These are phyloP conservation scores for Amphimedon queenslandica DNA, from an alignment of 37 sponge, comb jelly and placozoan species.

Conservation along the genomic window DNA sequence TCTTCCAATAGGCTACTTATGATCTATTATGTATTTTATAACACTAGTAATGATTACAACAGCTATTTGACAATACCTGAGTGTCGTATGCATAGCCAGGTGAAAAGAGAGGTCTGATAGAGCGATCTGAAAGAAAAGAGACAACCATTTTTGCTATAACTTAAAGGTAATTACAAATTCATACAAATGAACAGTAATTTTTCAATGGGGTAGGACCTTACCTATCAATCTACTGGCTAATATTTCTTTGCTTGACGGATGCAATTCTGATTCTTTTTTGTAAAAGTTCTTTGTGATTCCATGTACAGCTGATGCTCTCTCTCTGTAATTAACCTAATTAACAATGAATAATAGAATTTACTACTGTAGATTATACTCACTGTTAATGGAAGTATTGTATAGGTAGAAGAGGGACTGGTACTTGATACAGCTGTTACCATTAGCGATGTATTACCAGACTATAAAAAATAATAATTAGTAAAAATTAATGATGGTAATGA, in stretches of 20 bases:
- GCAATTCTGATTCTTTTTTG: constrained; percentile 50
- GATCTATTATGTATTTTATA: constrained; percentile 51
- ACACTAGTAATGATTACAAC: too few species aligned
- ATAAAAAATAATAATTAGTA: too few species aligned
- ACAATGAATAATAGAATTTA: too few species aligned
- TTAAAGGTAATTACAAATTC: too few species aligned
- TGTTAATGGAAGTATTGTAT: neutral
- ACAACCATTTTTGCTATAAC: too few species aligned
- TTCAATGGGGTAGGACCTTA: constrained; percentile 8
- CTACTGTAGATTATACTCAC: neutral
- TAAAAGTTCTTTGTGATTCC: constrained; percentile 61
- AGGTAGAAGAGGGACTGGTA: neutral
- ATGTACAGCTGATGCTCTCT: constrained; percentile 56
- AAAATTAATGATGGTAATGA: too few species aligned
- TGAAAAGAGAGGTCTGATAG: constrained; percentile 49
- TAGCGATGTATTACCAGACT: constrained; percentile 55
- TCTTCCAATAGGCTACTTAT: constrained; percentile 55
- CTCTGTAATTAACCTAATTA: constrained; percentile 82
- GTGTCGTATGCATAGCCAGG: constrained; percentile 61
- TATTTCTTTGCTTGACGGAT: constrained; percentile 51
- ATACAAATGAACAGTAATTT: neutral
- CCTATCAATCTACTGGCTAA: constrained; percentile 57
- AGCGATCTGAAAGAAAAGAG: constrained; percentile 69
- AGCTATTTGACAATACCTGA: too few species aligned
- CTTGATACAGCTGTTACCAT: constrained; percentile 64